phyloP scores from a whole-genome alignment of 1,140 invertebrate species.

The Uloborus diversus region DNA sequence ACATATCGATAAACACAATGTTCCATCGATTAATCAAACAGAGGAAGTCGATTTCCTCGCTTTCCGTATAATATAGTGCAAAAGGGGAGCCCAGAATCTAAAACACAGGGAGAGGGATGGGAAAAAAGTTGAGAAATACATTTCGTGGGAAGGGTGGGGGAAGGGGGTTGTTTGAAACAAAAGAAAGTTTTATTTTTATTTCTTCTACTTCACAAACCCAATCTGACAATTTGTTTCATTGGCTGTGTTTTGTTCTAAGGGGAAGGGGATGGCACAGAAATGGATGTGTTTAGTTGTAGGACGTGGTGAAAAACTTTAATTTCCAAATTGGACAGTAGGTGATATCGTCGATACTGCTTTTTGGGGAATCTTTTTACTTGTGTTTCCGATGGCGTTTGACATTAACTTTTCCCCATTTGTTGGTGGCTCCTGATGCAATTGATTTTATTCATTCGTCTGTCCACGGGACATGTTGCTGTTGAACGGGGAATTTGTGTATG shows the following conservation, averaged over 20 bases:
- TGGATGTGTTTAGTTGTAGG: constrained; percentile 45
- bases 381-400: constrained; percentile 18
- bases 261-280: not conserved
- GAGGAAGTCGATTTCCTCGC: constrained; percentile 19
- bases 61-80: constrained; percentile 6
- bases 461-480: no score
- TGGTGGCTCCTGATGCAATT: not conserved
- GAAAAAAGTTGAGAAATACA: constrained; percentile 19
- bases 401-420: constrained; percentile 22
- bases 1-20: constrained; percentile 57
- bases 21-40: constrained; percentile 53
- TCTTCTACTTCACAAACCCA: constrained; percentile 28
- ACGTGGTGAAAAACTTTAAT: constrained; percentile 37
- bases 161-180: constrained; percentile 35
- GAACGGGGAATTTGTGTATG: not conserved
- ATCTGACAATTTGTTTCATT: constrained; percentile 51
- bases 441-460: not conserved
- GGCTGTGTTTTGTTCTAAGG: not conserved
- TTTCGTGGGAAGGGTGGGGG: not conserved
- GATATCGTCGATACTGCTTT: constrained; percentile 28
- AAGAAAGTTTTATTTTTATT: not conserved
- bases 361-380: not conserved
- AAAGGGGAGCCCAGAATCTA: constrained; percentile 1
- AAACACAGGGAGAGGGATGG: no score
- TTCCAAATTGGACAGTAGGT: constrained; percentile 39